Base-by-base conservation (phyloP, 2,797 vertebrate genomes). In the Manis javanica region DNA sequence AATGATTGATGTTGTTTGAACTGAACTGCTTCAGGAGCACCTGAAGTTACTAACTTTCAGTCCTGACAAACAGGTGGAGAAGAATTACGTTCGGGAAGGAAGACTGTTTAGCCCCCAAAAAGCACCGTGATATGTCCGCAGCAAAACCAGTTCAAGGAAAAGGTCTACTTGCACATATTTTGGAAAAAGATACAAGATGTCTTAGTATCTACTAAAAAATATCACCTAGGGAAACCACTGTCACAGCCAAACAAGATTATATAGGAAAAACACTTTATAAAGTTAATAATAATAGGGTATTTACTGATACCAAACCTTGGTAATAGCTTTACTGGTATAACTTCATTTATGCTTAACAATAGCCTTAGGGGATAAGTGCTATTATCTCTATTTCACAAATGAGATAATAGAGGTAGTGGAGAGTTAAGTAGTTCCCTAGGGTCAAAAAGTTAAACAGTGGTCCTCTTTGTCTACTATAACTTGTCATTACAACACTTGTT, bases 1-100 rank as follows among this genome's bases (percentile, higher is more conserved):
- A 94, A n/a, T 87, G 68, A 82, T 31, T 78, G 69, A 87, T 84
- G 57, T 12, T 71, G 14, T 81, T 87, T 79, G 84, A 87, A 84
- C 11, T 93, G 37, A 78, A 31, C 39, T 66, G n/a, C 46, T 49
- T 46, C 37, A 68, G 53, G 31, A 87, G 8, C 55, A 24, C 24
- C 34, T 85, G n/a, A 12, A 61, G 12, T 42, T 75, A 75, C 7
- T 79, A 46, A 75, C 68, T 81, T 91, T 51, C 23, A 64, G 53
- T 19, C 18, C 37, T 72, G 59, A 87, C 18, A 57, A n/a, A n/a
- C 2, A 87, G 42, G 26, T 59, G 3, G 3, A 55, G 12, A 46
- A 68, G 74, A 29, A 57, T 24, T 86, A n/a, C 16, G 16, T 78
- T 42, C 34, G 51, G 63, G 7, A 6, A 34, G 21, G 19, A 90